Conservation (phyloP, 2,888 invertebrate species). For the Caradrina kadenii region DNA sequence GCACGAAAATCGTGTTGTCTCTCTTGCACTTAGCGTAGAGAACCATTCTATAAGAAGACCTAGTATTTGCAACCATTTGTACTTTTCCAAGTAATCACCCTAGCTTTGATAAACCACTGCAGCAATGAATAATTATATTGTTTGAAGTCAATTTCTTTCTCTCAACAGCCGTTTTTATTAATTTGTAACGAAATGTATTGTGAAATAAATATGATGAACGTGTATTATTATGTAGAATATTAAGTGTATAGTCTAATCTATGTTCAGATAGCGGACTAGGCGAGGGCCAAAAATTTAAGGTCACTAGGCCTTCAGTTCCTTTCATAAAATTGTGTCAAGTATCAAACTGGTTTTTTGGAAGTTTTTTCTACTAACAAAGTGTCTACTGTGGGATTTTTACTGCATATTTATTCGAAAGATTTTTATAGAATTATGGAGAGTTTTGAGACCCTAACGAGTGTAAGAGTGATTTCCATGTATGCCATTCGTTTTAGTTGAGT, state of each 20-base stretch:
- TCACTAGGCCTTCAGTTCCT: conserved; percentile 63
- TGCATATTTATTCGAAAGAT: background rate
- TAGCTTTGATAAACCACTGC: conserved; percentile 36
- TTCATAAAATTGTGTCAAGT: conserved; percentile 62
- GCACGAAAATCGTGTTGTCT: conserved; percentile 54
- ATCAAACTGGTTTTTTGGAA: conserved; percentile 66
- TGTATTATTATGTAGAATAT: conserved; percentile 28
- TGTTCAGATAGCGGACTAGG: conserved; percentile 47
- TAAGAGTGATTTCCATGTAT: background rate
- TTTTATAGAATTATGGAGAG: conserved; percentile 7
- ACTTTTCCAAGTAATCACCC: conserved; percentile 54
- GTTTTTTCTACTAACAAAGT: conserved; percentile 63
- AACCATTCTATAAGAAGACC: conserved; percentile 59
- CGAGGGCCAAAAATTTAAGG: conserved; percentile 47
- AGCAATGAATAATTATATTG: conserved; percentile 21
- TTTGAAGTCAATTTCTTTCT: conserved; percentile 29
- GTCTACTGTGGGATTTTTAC: conserved; percentile 60
- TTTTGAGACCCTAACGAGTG: background rate
- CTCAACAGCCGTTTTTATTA: conserved; percentile 27
- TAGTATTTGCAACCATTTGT: conserved; percentile 61
- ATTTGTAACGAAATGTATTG: conserved; percentile 36
- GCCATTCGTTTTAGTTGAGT: background rate
- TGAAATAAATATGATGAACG: conserved; percentile 48
- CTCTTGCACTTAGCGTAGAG: conserved; percentile 47
- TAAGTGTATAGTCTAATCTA: conserved; percentile 40